phyloP scores from a whole-genome alignment of 1,140 invertebrate species.

The Ectropis grisescens region DNA sequence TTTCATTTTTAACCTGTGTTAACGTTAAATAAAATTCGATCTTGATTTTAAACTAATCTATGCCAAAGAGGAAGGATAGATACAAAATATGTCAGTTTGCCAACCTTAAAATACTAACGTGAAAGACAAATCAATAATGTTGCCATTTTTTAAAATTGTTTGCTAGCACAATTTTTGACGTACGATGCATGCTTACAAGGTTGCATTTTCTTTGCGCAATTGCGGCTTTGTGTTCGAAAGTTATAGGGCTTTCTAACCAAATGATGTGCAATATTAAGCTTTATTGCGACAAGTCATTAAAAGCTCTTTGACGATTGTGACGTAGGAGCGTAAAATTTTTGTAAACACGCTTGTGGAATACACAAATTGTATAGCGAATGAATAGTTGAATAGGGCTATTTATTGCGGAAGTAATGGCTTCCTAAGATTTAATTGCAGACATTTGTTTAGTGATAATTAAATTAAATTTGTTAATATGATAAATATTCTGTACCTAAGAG shows the following conservation, averaged over 20 bases:
- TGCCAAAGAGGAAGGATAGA: too few relatives aligned
- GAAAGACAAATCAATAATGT: slow-evolving; percentile 44
- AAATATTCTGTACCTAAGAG: slow-evolving; percentile 17
- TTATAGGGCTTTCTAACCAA: too few relatives aligned
- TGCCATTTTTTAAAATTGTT: slow-evolving; percentile 48
- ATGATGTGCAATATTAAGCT: slow-evolving; percentile 26
- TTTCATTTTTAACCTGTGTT: too few relatives aligned
- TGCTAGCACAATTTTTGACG: slow-evolving; percentile 33
- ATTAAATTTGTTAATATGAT: slow-evolving; percentile 15
- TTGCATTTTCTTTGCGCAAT: slow-evolving; percentile 50
- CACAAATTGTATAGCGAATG: slow-evolving; percentile 50
- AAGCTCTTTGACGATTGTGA: slow-evolving; percentile 16
- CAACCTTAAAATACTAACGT: too few relatives aligned
- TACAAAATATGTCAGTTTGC: too few relatives aligned
- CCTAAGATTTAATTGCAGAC: slow-evolving; percentile 65
- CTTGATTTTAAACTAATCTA: too few relatives aligned
- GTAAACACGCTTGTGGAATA: slow-evolving; percentile 70
- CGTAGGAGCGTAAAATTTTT: slow-evolving; percentile 53
- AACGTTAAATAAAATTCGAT: too few relatives aligned
- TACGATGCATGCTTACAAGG: slow-evolving; percentile 34
- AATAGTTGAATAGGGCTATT: slow-evolving; percentile 65
- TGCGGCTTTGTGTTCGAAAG: too few relatives aligned
- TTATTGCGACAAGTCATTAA: slow-evolving; percentile 24
- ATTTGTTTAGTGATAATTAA: slow-evolving; percentile 42
- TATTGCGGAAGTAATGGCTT: slow-evolving; percentile 71